Percentiles rank a stretch among this genome's conserved stretches.
phyloP scores from a whole-genome alignment of 2,888 invertebrate species.

The Oxyteleia sp. region DNA sequence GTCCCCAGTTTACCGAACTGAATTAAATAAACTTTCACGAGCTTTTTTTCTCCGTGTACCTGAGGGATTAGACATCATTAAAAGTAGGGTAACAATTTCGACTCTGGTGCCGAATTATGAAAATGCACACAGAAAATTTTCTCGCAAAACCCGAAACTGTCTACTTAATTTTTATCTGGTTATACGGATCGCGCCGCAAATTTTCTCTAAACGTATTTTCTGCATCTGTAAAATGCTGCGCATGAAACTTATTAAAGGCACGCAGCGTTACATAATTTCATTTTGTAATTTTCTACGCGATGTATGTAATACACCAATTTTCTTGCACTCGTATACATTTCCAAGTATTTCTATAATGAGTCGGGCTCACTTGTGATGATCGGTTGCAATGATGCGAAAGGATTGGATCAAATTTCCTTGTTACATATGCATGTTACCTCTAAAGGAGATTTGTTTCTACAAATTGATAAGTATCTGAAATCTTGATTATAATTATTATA shows the following conservation, averaged over 20 bases:
- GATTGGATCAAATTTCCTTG: constrained; percentile 60
- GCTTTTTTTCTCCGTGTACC: no score
- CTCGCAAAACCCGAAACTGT: no score
- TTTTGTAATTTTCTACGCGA: constrained; percentile 56
- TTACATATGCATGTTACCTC: constrained; percentile 43
- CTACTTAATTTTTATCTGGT: no score
- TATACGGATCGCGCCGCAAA: no score
- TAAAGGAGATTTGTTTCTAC: constrained; percentile 57
- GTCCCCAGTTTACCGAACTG: no score
- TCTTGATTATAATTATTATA: constrained; percentile 39
- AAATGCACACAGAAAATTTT: no score
- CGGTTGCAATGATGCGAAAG: constrained; percentile 43
- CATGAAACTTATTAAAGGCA: constrained; percentile 41
- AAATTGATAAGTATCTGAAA: constrained; percentile 63
- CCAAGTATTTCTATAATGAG: constrained; percentile 53
- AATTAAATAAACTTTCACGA: no score
- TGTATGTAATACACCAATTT: constrained; percentile 51
- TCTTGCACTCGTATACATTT: constrained; percentile 50
- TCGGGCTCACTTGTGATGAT: constrained; percentile 32
- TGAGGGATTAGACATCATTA: no score
- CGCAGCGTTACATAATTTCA: constrained; percentile 40
- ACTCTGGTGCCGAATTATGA: no score
- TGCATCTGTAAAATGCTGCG: constrained; percentile 5
- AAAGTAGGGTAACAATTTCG: no score
- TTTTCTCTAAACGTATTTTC: constrained; percentile 21